Conservation (phyloP, 2,888 invertebrate species). For the Spisula subtruncata region DNA sequence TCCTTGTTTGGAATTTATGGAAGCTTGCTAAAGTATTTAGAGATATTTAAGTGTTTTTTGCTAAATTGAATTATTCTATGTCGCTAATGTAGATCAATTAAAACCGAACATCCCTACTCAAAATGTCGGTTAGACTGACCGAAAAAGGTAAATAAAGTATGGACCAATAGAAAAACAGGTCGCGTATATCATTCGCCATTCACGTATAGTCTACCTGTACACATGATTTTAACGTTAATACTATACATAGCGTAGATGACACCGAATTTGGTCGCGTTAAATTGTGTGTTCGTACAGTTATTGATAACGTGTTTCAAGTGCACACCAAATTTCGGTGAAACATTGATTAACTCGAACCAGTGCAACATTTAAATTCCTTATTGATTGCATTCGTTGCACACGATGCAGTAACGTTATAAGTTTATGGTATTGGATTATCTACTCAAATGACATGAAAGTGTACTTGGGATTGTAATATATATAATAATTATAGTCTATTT, state of each 20-base stretch:
- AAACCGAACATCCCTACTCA: not conserved
- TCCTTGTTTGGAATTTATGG: not conserved
- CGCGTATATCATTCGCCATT: conserved; percentile 34
- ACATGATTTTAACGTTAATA: too few species aligned
- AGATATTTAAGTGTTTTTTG: not conserved
- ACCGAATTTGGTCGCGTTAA: not conserved
- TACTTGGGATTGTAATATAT: not conserved
- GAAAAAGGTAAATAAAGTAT: conserved; percentile 51
- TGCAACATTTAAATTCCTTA: not conserved
- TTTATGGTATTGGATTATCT: too few species aligned
- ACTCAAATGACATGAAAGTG: too few species aligned
- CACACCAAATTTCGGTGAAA: not conserved
- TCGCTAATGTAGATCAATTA: not conserved
- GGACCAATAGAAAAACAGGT: conserved; percentile 41
- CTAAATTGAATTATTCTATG: too few species aligned
- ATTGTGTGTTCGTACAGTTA: not conserved
- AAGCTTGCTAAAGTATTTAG: too few species aligned
- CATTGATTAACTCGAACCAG: not conserved
- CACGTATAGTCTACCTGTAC: conserved; percentile 30
- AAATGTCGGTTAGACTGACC: conserved; percentile 36
- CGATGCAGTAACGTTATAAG: not conserved
- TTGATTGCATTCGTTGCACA: not conserved
- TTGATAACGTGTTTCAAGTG: not conserved
- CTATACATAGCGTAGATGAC: not conserved
- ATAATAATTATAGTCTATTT: too few species aligned